A percentile compares a stretch with the other conserved stretches of the same genome.
Evolutionary conservation across 2,113 vertebrate species (phyloP).

Genomic region (Puntigrus tetrazona): DNA sequence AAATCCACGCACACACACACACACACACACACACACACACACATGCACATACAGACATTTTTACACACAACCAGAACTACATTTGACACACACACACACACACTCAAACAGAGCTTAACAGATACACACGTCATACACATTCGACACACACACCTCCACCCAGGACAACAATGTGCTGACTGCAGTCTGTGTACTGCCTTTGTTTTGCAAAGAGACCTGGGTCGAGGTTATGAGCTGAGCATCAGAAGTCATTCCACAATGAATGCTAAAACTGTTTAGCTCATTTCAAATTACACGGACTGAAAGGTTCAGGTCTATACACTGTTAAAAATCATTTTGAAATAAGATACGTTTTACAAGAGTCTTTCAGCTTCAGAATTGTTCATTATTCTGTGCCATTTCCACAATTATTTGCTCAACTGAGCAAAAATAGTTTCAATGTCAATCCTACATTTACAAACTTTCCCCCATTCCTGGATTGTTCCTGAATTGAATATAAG

Average conservation of each 20-base stretch:
- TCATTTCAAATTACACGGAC: not conserved
- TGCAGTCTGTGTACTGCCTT: constrained; percentile 66
- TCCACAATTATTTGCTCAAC: too few relatives aligned
- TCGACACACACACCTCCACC: constrained; percentile 31
- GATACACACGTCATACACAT: constrained; percentile 25
- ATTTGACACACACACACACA: constrained; percentile 39
- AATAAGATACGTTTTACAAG: too few relatives aligned
- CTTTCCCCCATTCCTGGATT: too few relatives aligned
- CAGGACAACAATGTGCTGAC: constrained; percentile 66
- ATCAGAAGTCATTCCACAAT: not conserved
- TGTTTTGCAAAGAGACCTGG: constrained; percentile 54
- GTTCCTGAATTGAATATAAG: not conserved
- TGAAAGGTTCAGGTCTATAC: too few relatives aligned
- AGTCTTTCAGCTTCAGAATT: too few relatives aligned
- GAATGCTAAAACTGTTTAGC: not conserved
- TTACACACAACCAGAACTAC: constrained; percentile 40
- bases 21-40: constrained; percentile 31
- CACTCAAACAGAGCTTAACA: constrained; percentile 25
- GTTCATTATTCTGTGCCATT: too few relatives aligned
- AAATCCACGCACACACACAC: constrained; percentile 58
- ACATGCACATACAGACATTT: constrained; percentile 43
- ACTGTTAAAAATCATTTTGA: too few relatives aligned
- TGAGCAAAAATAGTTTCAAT: too few relatives aligned
- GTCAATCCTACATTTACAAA: too few relatives aligned
- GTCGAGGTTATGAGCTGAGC: constrained; percentile 45